Percentiles rank a stretch among this genome's conserved stretches.
phyloP scores from a whole-genome alignment of 2,888 invertebrate genomes.

The Bellardia pandia region DNA sequence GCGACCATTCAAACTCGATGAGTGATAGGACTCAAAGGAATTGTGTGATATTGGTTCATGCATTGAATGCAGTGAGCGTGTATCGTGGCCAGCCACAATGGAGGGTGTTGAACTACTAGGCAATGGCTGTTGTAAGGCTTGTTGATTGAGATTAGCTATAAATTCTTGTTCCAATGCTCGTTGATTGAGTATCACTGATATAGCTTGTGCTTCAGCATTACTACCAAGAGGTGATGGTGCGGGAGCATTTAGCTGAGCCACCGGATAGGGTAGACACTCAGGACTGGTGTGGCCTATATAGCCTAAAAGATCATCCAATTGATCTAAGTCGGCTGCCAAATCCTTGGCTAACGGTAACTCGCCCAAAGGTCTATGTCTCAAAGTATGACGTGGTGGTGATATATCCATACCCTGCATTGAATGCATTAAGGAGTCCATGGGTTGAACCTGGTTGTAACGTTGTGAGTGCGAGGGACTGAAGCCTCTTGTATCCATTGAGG shows the following conservation, averaged over 20 bases:
- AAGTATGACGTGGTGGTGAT: constrained; percentile 88
- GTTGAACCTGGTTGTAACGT: constrained; percentile 72
- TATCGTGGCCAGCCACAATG: constrained; percentile 76
- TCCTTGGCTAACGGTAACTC: constrained; percentile 92
- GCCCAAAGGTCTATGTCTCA: constrained; percentile 89
- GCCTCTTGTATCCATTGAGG: constrained; percentile 59
- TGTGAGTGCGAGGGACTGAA: constrained; percentile 71
- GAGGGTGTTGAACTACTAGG: constrained; percentile 69
- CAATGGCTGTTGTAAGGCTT: constrained; percentile 66
- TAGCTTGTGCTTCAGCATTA: constrained; percentile 93
- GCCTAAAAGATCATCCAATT: constrained; percentile 94
- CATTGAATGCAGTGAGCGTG: constrained; percentile 78
- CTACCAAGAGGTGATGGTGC: constrained; percentile 90
- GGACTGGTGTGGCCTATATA: constrained; percentile 97
- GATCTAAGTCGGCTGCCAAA: constrained; percentile 94
- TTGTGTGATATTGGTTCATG: constrained; percentile 74
- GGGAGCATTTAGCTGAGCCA: constrained; percentile 91
- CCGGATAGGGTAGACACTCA: constrained; percentile 89
- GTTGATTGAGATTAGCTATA: constrained; percentile 83
- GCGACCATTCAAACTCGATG: constrained; percentile 84
- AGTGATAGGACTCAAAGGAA: constrained; percentile 84
- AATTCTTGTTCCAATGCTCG: constrained; percentile 93
- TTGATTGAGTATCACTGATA: constrained; percentile 93
- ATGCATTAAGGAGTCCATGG: constrained; percentile 79
- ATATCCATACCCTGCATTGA: constrained; percentile 84